Conservation (phyloP, 2,797 vertebrate genomes). For the Hemibagrus guttatus region DNA sequence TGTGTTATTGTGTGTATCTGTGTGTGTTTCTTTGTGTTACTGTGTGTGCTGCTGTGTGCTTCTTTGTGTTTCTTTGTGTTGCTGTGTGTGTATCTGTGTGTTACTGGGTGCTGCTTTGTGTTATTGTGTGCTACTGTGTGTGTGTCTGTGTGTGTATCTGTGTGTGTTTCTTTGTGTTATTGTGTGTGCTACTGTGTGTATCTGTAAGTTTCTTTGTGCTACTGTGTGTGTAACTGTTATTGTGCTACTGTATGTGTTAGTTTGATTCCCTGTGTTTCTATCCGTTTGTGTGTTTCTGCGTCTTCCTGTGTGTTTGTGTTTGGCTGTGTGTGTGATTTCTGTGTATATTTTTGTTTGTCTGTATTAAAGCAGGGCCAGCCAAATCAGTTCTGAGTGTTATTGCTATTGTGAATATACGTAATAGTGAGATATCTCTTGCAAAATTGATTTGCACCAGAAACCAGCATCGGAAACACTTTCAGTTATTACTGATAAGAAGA, state of each 20-base stretch:
- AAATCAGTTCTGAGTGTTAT: neutral
- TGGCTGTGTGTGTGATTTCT: neutral
- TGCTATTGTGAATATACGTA: neutral
- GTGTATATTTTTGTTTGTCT: neutral
- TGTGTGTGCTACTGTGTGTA: neutral
- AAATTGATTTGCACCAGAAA: neutral
- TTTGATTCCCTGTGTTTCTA: no score
- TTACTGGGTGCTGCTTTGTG: neutral
- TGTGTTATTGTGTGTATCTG: no score
- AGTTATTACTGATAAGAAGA: neutral
- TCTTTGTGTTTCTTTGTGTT: no score
- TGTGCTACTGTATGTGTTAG: no score
- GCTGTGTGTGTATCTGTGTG: no score
- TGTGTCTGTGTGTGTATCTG: neutral
- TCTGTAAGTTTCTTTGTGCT: neutral
- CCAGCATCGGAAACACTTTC: neutral
- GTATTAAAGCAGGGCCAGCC: no score
- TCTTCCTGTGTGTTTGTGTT: neutral
- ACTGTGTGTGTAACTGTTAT: neutral
- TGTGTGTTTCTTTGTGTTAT: neutral
- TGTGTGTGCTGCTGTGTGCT: neutral
- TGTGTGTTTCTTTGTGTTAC: neutral
- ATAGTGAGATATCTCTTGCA: neutral
- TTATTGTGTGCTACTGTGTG: neutral
- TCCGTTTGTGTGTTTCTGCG: neutral